Evolutionary conservation across 2,113 vertebrate species (phyloP).

Genomic region (Mesoclemmys tuberculata): DNA sequence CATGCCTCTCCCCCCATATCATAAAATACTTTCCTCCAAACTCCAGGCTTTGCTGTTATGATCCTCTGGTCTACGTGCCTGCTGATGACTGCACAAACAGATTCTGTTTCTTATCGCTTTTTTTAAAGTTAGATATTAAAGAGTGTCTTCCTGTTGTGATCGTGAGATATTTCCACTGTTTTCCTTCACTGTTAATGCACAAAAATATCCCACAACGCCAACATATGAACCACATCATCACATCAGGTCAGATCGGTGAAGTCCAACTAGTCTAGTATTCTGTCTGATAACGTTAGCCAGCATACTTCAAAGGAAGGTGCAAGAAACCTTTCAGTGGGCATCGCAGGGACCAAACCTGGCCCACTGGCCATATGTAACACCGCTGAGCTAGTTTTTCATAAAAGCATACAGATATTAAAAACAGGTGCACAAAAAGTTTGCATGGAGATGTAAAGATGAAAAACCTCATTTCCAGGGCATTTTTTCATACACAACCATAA

Average conservation of each 20-base stretch:
- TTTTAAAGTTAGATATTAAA: background rate
- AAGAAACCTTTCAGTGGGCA: background rate
- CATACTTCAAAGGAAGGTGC: accelerated
- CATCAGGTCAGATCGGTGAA: accelerated
- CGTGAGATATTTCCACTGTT: background rate
- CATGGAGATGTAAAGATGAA: background rate
- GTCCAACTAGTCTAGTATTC: accelerated
- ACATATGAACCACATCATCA: background rate
- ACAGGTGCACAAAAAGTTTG: accelerated
- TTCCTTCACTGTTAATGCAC: background rate
- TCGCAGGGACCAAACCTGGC: background rate
- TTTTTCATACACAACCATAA: background rate
- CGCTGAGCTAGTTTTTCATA: background rate
- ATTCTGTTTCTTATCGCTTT: background rate
- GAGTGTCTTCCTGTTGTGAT: background rate
- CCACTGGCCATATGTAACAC: accelerated
- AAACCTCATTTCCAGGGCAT: background rate
- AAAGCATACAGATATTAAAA: background rate
- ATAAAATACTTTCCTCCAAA: background rate
- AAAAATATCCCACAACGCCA: background rate
- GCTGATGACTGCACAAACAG: background rate
- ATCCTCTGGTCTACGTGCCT: background rate
- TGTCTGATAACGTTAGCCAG: accelerated
- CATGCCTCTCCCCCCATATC: background rate
- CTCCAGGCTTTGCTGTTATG: background rate